Conservation (phyloP, 2,113 vertebrate genomes). For the Struthio camelus region DNA sequence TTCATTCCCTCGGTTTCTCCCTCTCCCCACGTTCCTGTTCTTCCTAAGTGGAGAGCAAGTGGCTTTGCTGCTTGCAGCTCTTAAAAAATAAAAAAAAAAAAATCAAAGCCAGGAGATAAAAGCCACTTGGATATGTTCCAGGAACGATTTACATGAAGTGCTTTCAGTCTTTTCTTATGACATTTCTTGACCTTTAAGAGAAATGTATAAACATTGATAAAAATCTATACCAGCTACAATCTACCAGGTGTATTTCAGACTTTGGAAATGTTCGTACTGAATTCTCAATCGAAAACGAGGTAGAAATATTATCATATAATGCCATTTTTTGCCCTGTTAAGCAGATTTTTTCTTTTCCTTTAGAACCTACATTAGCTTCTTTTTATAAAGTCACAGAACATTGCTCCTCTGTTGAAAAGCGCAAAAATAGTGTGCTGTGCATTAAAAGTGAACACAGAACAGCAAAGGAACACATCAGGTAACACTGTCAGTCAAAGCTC, state of each 20-base stretch:
- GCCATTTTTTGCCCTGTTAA: not conserved
- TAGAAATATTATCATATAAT: not conserved
- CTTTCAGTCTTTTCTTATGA: conserved; percentile 55
- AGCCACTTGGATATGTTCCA: conserved; percentile 58
- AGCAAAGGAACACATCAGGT: not conserved
- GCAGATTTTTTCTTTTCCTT: not conserved
- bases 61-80: not conserved
- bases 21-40: not conserved
- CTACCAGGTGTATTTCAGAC: conserved; percentile 9
- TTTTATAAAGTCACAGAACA: conserved; percentile 18
- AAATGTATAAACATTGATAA: conserved; percentile 39
- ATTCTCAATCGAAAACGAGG: not conserved
- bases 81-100: not conserved
- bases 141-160: conserved; percentile 56
- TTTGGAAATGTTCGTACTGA: conserved; percentile 9
- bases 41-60: not conserved
- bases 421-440: conserved; percentile 31
- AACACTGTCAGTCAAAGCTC: conserved; percentile 45
- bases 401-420: not conserved
- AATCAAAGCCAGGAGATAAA: conserved; percentile 33
- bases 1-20: not conserved
- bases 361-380: conserved; percentile 17
- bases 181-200: conserved; percentile 66
- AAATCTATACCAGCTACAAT: conserved; percentile 24
- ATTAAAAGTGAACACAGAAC: not conserved